Evolutionary conservation across 2,888 invertebrate species (phyloP).

Genomic region (Drosophila histrio): DNA sequence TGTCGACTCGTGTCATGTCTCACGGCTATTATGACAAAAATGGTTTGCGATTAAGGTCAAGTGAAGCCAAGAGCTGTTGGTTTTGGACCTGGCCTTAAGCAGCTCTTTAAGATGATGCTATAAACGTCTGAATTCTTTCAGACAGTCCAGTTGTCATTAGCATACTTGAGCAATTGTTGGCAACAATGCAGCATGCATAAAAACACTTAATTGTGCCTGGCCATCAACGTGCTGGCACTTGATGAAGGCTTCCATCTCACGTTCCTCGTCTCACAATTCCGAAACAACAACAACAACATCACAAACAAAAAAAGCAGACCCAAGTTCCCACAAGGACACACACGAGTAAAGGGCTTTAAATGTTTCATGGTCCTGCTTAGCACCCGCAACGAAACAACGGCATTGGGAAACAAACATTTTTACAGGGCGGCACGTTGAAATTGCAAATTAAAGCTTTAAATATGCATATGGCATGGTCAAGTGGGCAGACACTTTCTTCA

Average conservation of each 20-base stretch:
- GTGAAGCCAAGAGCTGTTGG: slow-evolving; percentile 2
- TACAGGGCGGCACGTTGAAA: slow-evolving; percentile 20
- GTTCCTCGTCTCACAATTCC: not conserved
- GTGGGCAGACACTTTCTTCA: slow-evolving; percentile 17
- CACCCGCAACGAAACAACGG: slow-evolving; percentile 16
- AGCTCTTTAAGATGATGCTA: slow-evolving; percentile 18
- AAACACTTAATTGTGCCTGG: slow-evolving; percentile 75
- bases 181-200: slow-evolving; percentile 71
- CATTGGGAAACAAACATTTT: not conserved
- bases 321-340: slow-evolving; percentile 34
- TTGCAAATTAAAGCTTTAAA: slow-evolving; percentile 61
- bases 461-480: slow-evolving; percentile 47
- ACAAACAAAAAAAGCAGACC: not conserved
- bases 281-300: slow-evolving; percentile 1
- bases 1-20: slow-evolving; percentile 30
- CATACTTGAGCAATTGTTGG: slow-evolving; percentile 70
- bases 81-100: not conserved
- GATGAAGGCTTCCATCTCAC: slow-evolving; percentile 42
- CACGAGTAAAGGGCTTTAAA: slow-evolving; percentile 42
- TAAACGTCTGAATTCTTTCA: slow-evolving; percentile 11
- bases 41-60: slow-evolving; percentile 48
- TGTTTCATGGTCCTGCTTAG: slow-evolving; percentile 52
- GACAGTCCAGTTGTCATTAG: slow-evolving; percentile 57
- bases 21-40: slow-evolving; percentile 33
- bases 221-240: slow-evolving; percentile 67